These are phyloP conservation scores for Boloria euphrosyne DNA, from an alignment of 2,888 invertebrate species.

Conservation along the genomic window DNA sequence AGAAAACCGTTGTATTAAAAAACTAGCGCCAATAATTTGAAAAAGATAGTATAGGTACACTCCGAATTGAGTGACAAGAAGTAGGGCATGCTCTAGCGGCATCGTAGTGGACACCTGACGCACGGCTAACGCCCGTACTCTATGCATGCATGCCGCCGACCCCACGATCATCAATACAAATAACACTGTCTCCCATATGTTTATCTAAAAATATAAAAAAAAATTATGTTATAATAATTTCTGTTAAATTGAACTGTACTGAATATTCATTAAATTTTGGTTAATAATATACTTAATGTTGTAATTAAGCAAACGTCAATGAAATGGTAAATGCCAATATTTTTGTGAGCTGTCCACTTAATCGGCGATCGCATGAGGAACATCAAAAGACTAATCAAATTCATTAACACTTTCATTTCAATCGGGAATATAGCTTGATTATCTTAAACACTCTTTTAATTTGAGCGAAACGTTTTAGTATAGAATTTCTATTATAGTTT, in stretches of 20 bases:
- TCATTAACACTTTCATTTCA: too few relatives aligned
- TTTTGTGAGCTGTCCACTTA: background rate
- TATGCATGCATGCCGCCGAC: conserved; percentile 69
- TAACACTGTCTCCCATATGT: conserved; percentile 78
- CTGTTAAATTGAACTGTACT: background rate
- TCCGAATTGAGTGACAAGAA: conserved; percentile 90
- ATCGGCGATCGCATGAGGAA: too few relatives aligned
- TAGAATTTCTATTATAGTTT: too few relatives aligned
- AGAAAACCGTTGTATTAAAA: conserved; percentile 70
- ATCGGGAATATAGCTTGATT: too few relatives aligned
- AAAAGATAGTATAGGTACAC: conserved; percentile 90
- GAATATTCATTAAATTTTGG: too few relatives aligned
- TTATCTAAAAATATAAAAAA: conserved; percentile 71
- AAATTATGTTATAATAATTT: background rate
- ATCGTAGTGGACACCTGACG: conserved; percentile 60
- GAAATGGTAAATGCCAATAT: background rate
- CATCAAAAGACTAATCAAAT: too few relatives aligned
- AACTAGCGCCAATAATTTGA: conserved; percentile 88
- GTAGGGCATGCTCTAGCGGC: conserved; percentile 86
- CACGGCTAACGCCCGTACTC: conserved; percentile 67
- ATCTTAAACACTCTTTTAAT: too few relatives aligned
- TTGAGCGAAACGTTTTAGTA: too few relatives aligned
- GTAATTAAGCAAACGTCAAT: too few relatives aligned
- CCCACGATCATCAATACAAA: conserved; percentile 71
- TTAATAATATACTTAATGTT: too few relatives aligned